These are phyloP conservation scores for Dendropsophus ebraccatus DNA, from an alignment of 2,113 vertebrate species.

Conservation along the genomic window DNA sequence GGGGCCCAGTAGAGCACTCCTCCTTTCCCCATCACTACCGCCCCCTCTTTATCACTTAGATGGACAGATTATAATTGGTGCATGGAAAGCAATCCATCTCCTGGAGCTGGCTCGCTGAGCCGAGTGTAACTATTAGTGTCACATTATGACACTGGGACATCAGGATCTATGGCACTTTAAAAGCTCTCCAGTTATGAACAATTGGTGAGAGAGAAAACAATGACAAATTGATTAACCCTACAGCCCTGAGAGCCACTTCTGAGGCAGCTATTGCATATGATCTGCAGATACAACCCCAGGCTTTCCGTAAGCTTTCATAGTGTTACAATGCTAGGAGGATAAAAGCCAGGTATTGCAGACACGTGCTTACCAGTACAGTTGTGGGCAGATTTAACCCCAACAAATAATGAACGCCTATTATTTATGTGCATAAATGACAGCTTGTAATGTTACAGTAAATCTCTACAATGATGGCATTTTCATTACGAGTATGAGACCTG, in stretches of 20 bases:
- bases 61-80: constrained; percentile 81
- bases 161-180: constrained; percentile 84
- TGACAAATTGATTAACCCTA: constrained; percentile 78
- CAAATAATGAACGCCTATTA: background rate
- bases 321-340: constrained; percentile 66
- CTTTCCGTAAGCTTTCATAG: background rate
- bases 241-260: constrained; percentile 48
- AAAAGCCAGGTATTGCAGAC: constrained; percentile 60
- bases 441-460: constrained; percentile 8
- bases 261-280: constrained; percentile 65
- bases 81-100: constrained; percentile 78
- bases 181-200: constrained; percentile 81
- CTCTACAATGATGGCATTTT: constrained; percentile 19
- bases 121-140: constrained; percentile 80
- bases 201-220: constrained; percentile 83
- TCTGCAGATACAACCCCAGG: constrained; percentile 59
- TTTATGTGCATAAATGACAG: constrained; percentile 25
- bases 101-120: constrained; percentile 72
- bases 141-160: constrained; percentile 80
- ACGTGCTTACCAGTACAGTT: constrained; percentile 19
- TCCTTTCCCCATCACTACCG: constrained; percentile 53
- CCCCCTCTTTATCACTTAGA: constrained; percentile 77
- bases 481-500: constrained; percentile 13
- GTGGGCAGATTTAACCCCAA: constrained; percentile 12
- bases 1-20: constrained; percentile 45